phyloP scores from a whole-genome alignment of 2,797 vertebrate species.

The Brachyalestes nurse region DNA sequence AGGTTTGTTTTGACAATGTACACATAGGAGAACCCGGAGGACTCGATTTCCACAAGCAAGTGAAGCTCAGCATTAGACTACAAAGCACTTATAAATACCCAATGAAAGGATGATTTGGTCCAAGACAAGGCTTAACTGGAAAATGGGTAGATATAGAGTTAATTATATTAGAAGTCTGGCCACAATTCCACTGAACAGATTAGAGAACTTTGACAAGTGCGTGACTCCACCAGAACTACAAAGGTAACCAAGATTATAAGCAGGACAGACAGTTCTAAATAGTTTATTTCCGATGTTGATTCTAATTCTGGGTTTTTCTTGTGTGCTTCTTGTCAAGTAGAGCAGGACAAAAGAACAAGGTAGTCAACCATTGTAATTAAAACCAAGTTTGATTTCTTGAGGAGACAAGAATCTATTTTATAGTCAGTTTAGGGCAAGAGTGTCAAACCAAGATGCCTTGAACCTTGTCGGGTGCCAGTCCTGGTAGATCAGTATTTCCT shows the following conservation, averaged over 20 bases:
- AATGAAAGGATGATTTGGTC: slow-evolving; percentile 17
- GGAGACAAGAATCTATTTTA: too few species aligned
- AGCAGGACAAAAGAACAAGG: neutral
- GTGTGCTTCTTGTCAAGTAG: neutral
- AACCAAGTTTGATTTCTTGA: neutral
- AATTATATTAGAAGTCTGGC: neutral
- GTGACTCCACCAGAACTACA: neutral
- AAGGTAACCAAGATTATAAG: neutral
- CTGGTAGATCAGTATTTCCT: too few species aligned
- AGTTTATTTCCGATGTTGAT: neutral
- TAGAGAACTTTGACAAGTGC: neutral
- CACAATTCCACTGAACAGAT: neutral
- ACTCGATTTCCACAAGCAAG: slow-evolving; percentile 10
- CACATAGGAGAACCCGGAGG: neutral
- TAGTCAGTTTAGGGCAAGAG: neutral
- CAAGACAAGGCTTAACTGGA: slow-evolving; percentile 32
- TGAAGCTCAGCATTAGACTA: slow-evolving; percentile 18
- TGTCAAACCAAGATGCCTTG: neutral
- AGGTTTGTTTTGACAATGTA: too few species aligned
- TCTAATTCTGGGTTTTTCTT: neutral
- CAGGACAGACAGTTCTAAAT: neutral
- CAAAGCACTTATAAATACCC: slow-evolving; percentile 7
- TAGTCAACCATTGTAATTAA: too few species aligned
- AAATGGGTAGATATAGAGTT: neutral
- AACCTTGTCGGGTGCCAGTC: too few species aligned